These are phyloP conservation scores for Frieseomelitta varia DNA, from an alignment of 1,140 invertebrate genomes.

Conservation along the genomic window DNA sequence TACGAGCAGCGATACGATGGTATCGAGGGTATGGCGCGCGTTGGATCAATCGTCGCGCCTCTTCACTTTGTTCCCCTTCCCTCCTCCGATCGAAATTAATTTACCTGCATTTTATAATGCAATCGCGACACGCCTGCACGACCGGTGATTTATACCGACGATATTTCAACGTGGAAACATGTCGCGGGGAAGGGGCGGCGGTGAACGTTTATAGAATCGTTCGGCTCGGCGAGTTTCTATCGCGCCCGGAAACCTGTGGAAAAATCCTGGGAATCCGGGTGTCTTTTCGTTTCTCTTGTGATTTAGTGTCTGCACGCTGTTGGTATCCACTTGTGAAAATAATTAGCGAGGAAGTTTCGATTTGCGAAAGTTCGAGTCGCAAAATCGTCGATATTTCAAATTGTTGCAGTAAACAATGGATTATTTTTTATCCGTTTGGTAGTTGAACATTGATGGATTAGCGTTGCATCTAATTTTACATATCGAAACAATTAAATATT, in stretches of 20 bases:
- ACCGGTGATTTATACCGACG: slow-evolving; percentile 70
- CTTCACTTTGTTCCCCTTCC: background rate
- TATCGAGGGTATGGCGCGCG: background rate
- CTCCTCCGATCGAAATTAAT: slow-evolving; percentile 73
- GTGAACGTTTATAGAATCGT: slow-evolving; percentile 22
- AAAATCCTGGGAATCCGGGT: background rate
- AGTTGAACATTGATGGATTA: no score
- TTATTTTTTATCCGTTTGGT: no score
- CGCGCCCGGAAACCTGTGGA: no score
- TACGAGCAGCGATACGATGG: slow-evolving; percentile 29
- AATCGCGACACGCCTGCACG: slow-evolving; percentile 62
- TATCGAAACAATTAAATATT: no score
- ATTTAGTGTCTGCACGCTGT: background rate
- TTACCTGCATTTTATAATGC: slow-evolving; percentile 77
- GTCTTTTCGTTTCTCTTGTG: background rate
- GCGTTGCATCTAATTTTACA: no score
- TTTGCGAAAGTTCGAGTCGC: background rate
- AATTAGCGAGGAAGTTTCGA: background rate
- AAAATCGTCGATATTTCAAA: no score
- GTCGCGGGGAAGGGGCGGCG: background rate
- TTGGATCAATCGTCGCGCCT: slow-evolving; percentile 49
- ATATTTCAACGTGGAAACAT: slow-evolving; percentile 62
- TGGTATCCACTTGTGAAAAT: background rate
- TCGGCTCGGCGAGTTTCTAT: background rate
- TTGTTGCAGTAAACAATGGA: no score